Evolutionary conservation across 2,113 vertebrate genomes (phyloP), one percentile per base, ranked within the genome.

Genomic region (Spizaetus ornatus): DNA sequence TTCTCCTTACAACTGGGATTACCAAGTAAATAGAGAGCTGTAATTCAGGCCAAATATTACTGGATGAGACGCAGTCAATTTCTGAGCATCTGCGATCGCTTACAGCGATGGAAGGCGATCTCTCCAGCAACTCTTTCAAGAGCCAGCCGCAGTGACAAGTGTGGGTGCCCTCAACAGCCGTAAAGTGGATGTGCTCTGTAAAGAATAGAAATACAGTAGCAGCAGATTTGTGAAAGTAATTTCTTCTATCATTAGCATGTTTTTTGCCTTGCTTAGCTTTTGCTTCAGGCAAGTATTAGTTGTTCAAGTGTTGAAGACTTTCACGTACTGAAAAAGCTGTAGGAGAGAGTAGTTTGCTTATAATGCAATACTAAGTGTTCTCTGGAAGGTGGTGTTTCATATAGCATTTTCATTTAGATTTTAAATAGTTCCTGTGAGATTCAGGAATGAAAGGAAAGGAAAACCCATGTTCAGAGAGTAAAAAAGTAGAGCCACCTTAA

Each of bases 341-440:
- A 40, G 50, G 31, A 91, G 50, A 61, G 8, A 22, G 12, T 47
- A 26, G 15, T 52, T 91, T 77, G 36, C 53, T 76, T 61, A 20
- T 58, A 56, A 26, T 32, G 56, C 36, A 63, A 8, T 50, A 67
- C 13, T 55, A 47, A 77, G 32, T 18, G 36, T 48, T 94, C 19
- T 62, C 58, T 90, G 38, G 72, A 74, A 90, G 34, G 38, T 91
- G 43, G 76, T 86, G 79, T 97, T 97, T 92, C 90, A 92, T 90
- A 65, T 71, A 93, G 45, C 15, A 6, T 91, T 95, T 93, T 95
- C 65, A 77, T 94, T 92, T 80, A 82, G n/a, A 66, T 93, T 86
- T 93, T 89, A 80, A 93, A 93, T 91, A 82, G 91, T 50, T 82
- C 91, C 89, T 91, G 9, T 79, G 88, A 76, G 91, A 95, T 84